Evolutionary conservation across 30 jellyfish, hydroid and myxozoan species (phyloP).

Genomic region (Pseudorhiza aurosa): DNA sequence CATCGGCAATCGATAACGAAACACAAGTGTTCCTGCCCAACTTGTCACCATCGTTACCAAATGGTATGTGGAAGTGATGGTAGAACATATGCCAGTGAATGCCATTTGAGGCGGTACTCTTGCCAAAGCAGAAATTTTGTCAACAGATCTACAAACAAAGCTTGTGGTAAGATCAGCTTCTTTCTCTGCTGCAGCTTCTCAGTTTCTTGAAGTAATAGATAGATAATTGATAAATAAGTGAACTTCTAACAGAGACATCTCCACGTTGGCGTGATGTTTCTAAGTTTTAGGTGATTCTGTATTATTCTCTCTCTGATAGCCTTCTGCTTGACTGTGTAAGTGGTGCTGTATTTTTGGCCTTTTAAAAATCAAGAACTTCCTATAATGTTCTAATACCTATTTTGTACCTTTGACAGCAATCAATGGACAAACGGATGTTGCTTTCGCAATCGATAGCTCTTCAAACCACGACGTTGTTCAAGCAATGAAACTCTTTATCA

Average conservation of each 20-base stretch:
- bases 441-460: slow-evolving; percentile 60
- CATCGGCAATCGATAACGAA: slow-evolving; percentile 7
- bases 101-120: slow-evolving; percentile 57
- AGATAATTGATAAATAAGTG: too few species aligned
- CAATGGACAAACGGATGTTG: slow-evolving; percentile 31
- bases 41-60: slow-evolving; percentile 31
- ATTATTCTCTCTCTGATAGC: not conserved
- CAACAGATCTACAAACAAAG: not conserved
- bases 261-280: too few species aligned
- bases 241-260: too few species aligned
- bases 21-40: slow-evolving; percentile 56
- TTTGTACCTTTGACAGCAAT: slow-evolving; percentile 40
- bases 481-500: slow-evolving; percentile 26
- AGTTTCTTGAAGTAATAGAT: too few species aligned
- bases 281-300: too few species aligned
- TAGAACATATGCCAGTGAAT: slow-evolving; percentile 75
- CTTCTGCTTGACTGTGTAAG: not conserved
- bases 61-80: slow-evolving; percentile 84
- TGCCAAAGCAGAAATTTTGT: slow-evolving; percentile 47
- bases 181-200: too few species aligned
- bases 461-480: not conserved
- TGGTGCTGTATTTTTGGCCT: not conserved
- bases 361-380: not conserved
- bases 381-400: not conserved
- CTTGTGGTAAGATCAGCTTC: slow-evolving; percentile 57